Base-by-base conservation (phyloP, 2,113 vertebrate genomes). In the Psilopsiagon aurifrons region DNA sequence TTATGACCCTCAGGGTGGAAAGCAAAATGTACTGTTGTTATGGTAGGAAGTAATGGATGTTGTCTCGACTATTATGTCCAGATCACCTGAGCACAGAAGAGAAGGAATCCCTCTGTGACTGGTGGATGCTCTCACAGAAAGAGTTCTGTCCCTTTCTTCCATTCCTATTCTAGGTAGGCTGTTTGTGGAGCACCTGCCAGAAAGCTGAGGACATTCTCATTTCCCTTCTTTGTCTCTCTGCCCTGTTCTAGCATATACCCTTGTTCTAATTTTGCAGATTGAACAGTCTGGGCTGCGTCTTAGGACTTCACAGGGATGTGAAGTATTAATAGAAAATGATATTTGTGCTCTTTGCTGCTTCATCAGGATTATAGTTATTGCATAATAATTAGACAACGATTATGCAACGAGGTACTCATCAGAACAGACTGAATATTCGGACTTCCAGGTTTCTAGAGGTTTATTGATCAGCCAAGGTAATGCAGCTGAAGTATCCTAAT, bases 91-190 rank as follows among this genome's bases (percentile, higher is more conserved):
- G 41, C 33, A 47, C 41, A 62, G 63, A 64, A 33, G 7, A 49
- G 49, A 39, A 70, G 37, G 46, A 66, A 82, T 3, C 4, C 12
- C 9, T 44, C 9, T 5, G 9, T 33, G 73, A 14, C 64, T 37
- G 16, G 10, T 14, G 0, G 3, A 6, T 29, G 47, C 10, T 46
- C 11, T 18, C 16, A 2, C 27, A 41, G 10, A 35, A 68, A 22
- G 15, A 5, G 15, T 2, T 39, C 33, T 51, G 62, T 6, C 24
- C 39, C 44, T 24, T 13, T 10, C 11, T 83, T 70, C 18, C 24
- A 43, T 37, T 15, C 6, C 29, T 7, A 35, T 17, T 8, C 59
- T n/a, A 18, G 55, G 9, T 3, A 6, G 0, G 0, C 7, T 3
- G 1, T 8, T 19, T 55, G 46, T 71, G 55, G 37, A 62, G 54